Base-by-base conservation (phyloP, 2,797 vertebrate species). In the Peromyscus aztecus region DNA sequence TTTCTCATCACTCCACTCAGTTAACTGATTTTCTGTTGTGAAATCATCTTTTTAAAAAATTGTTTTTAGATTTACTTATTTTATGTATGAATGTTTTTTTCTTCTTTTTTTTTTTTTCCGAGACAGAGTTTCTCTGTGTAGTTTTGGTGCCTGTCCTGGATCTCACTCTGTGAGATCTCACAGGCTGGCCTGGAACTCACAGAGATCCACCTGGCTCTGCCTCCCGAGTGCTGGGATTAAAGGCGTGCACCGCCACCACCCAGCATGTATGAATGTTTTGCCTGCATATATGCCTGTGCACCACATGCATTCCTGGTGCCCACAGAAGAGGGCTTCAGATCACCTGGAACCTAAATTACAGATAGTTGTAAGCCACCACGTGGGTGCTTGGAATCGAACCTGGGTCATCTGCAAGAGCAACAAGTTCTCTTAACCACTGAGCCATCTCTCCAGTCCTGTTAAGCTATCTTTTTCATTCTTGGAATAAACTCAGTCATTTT, bases 1-100 rank as follows among this genome's bases (percentile, higher is more conserved):
- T 29, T 67, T 52, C 37, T 49, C 55, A 67, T 57, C 69, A 52
- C 85, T 85, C 93, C 37, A 55, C 17, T 85, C 75, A 90, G 75
- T 90, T 84, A 82, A 67, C 89, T 81, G 23, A 86, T 63, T 63
- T 88, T 94, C 43, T 96, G 19, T 91, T 82, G 13, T 90, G 82
- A 92, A 94, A 67, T 43, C 34, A 88, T 71, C 46, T 59, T 43
- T 76, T 76, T 13, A 13, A 27, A 76, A 76, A 46, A 76, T 14
- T 76, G 73, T 76, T 27, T 46, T 46, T 76, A 43, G 40, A 76
- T 46, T 76, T 76, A 14, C 40, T 65, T 65, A 65, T 31, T 63
- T 27, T 63, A 63, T 63, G 49, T 52, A 52, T 52, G 49, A 52
- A 52, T 52, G 11, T 1, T 12, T 52, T 52, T 52, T 52, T 49